A percentile compares a stretch with the other conserved stretches of the same genome.
Evolutionary conservation across 2,113 vertebrate species (phyloP).

Genomic region (Andinoacara biseriatus): DNA sequence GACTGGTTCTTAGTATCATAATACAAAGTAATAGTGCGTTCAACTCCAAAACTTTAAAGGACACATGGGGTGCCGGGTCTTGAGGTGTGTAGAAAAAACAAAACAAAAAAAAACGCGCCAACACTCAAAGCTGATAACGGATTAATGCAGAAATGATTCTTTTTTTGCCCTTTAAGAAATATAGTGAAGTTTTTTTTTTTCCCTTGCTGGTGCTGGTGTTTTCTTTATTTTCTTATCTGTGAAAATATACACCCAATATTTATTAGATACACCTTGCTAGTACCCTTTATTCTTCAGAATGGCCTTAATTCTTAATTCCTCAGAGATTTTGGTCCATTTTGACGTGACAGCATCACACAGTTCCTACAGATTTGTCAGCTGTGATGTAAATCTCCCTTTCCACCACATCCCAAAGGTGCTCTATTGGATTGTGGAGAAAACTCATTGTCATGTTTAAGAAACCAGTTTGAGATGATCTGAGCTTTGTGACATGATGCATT

Average conservation of each 20-base stretch:
- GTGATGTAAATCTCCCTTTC: too few relatives aligned
- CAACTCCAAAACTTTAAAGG: background rate
- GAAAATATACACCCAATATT: background rate
- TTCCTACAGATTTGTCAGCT: too few relatives aligned
- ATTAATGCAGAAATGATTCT: background rate
- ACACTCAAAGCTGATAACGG: background rate
- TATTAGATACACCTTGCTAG: background rate
- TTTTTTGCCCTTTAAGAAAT: background rate
- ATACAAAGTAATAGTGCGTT: background rate
- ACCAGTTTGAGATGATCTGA: too few relatives aligned
- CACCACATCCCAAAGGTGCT: background rate
- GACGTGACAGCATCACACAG: too few relatives aligned
- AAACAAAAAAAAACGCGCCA: background rate
- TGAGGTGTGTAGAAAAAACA: background rate
- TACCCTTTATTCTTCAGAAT: background rate
- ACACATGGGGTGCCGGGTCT: background rate
- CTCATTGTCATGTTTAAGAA: too few relatives aligned
- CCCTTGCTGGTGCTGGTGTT: background rate
- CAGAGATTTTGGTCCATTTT: background rate
- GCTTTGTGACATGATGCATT: too few relatives aligned
- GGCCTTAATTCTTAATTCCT: background rate
- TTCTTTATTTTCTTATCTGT: background rate
- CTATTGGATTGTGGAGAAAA: background rate
- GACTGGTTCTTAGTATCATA: background rate
- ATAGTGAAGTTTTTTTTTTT: background rate